Base-by-base conservation (phyloP, 2,113 vertebrate species). In the Cyprinodon tularosa region DNA sequence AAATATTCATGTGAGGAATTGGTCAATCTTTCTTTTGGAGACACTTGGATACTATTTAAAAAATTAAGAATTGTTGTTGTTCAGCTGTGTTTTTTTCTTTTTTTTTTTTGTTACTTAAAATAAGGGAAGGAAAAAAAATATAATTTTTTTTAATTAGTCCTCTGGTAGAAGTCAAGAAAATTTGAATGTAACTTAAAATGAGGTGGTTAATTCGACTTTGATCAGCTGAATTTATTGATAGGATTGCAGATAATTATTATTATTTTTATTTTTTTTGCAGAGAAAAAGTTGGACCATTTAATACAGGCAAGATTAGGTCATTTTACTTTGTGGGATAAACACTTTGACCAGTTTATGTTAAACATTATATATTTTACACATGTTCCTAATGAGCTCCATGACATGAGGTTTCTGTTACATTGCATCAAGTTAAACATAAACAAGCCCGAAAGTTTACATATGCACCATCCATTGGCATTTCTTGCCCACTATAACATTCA, bases 281-380 rank as follows among this genome's bases (percentile, higher is more conserved):
- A 71, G 38, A 60, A 57, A 44, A 17, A 47, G 62, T 60, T 14
- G 3, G 4, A 7, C 22, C 0, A 22, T 14, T 13, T 53, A 66
- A 47, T 38, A 47, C n/a, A 5, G 3, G 20, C 68, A 36, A 42
- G 64, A 70, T 39, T 47, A 11, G 50, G 12, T 22, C 15, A 11
- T 13, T 12, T 7, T 59, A 71, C 36, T 36, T 67, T 48, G 37
- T 42, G n/a, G 38, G 47, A 14, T 74, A 20, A 60, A 45, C 22
- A 37, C 40, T 66, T 66, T 50, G 29, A 44, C 45, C 66, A 36
- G 42, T 78, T 72, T 47, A 20, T 29, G 60, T 73, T 63, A 15
- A 53, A 72, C 22, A 68, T 53, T 13, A 38, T 68, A 29, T 57
- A 48, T 66, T 48, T 67, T 57, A 0, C 15, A 71, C 20, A 59